Conservation (phyloP, 2,888 invertebrate species). For the Ashinkailepas kermadecensis region DNA sequence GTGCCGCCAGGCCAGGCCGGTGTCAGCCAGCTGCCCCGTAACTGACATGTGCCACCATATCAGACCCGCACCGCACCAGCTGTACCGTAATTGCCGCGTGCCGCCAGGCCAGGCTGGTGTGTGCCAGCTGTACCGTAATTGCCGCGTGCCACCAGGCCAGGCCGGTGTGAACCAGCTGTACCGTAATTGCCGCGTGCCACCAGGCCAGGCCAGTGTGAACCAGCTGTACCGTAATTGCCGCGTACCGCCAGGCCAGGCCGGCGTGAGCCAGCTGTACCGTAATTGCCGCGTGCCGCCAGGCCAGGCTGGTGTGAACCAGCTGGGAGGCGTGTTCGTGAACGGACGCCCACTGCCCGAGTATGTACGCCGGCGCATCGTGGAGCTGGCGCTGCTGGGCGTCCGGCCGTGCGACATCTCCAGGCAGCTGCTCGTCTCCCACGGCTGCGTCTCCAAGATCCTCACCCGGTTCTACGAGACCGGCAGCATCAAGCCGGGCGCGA, state of each 20-base stretch:
- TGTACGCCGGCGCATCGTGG: conserved; percentile 85
- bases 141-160: conserved; percentile 60
- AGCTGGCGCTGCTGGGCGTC: conserved; percentile 87
- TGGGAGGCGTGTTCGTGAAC: conserved; percentile 95
- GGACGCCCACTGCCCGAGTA: conserved; percentile 94
- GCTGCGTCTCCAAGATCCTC: conserved; percentile 93
- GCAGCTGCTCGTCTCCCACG: conserved; percentile 89
- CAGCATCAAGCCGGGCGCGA: conserved; percentile 88
- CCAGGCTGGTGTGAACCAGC: conserved; percentile 93
- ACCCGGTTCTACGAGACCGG: conserved; percentile 96
- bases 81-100: not conserved
- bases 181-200: not conserved
- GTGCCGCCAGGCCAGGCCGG: conserved; percentile 2
- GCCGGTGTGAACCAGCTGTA: conserved; percentile 88
- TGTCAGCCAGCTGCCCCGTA: conserved; percentile 25
- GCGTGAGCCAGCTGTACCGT: conserved; percentile 74
- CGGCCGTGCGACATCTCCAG: conserved; percentile 94
- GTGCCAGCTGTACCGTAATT: conserved; percentile 15
- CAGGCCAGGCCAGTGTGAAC: conserved; percentile 95
- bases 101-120: conserved; percentile 31
- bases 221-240: conserved; percentile 52
- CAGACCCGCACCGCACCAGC: conserved; percentile 26
- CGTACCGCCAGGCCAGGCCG: conserved; percentile 71
- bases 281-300: conserved; percentile 51
- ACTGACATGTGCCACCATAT: too few relatives aligned